phyloP scores from a whole-genome alignment of 2,797 vertebrate species.

The Allenopithecus nigroviridis region DNA sequence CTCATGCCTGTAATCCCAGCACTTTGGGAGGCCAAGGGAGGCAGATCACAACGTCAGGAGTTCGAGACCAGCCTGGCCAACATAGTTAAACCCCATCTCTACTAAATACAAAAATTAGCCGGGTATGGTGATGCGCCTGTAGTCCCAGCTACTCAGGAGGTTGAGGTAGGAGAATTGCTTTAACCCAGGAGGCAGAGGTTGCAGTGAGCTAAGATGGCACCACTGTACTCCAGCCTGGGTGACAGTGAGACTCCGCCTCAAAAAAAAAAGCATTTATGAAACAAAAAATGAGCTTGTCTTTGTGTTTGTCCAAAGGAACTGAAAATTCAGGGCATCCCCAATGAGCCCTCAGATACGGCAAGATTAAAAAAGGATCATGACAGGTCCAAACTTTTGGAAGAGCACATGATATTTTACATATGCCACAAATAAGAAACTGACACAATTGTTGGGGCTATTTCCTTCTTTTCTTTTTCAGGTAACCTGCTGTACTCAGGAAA shows the following conservation, averaged over 20 bases:
- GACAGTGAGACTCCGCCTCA: neutral
- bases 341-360: conserved; percentile 95
- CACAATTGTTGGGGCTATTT: neutral
- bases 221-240: neutral
- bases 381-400: neutral
- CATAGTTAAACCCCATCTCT: neutral
- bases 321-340: conserved; percentile 93
- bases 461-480: neutral
- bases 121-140: no score
- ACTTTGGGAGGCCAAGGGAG: neutral
- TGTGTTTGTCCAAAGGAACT: conserved; percentile 92
- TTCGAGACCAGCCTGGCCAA: neutral
- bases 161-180: neutral
- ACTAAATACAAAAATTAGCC: neutral
- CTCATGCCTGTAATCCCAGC: neutral
- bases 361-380: conserved; percentile 93
- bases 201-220: neutral
- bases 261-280: conserved; percentile 65
- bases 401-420: neutral
- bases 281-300: conserved; percentile 88
- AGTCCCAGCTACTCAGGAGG: neutral
- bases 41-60: neutral
- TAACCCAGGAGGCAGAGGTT: neutral
- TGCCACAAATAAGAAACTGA: neutral
- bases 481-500: neutral